Conservation (phyloP, 2,888 invertebrate species). For the Drosophila cognata region DNA sequence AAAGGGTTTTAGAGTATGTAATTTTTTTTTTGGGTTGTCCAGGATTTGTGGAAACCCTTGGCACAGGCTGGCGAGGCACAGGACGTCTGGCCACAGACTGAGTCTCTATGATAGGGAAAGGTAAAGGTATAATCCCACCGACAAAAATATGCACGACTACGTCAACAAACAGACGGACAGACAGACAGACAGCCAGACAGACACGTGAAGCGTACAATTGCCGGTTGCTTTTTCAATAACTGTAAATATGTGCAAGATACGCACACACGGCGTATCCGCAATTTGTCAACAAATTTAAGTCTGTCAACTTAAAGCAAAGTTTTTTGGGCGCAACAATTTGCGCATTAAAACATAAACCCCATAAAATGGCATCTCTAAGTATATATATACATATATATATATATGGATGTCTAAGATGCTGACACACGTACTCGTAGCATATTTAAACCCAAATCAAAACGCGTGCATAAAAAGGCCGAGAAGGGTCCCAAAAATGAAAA, state of each 20-base stretch:
- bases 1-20: conserved; percentile 25
- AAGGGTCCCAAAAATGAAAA: conserved; percentile 62
- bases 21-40: conserved; percentile 16
- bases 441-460: conserved; percentile 68
- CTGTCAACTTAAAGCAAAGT: conserved; percentile 30
- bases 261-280: conserved; percentile 52
- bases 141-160: conserved; percentile 26
- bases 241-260: conserved; percentile 21
- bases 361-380: conserved; percentile 18
- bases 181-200: conserved; percentile 28
- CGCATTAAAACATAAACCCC: conserved; percentile 29
- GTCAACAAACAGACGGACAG: conserved; percentile 31
- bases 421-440: conserved; percentile 32
- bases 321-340: conserved; percentile 35
- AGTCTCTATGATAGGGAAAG: background rate
- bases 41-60: conserved; percentile 36
- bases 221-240: conserved; percentile 53
- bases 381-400: background rate
- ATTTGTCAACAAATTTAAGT: conserved; percentile 23
- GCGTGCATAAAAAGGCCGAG: conserved; percentile 40
- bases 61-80: conserved; percentile 16
- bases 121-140: conserved; percentile 11
- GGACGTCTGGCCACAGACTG: conserved; percentile 10
- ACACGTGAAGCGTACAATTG: conserved; percentile 40
- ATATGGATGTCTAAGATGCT: conserved; percentile 28